Percentiles rank a stretch among this genome's conserved stretches.
Conservation (phyloP, 2,113 vertebrate genomes). For the Ictidomys tridecemlineatus region DNA sequence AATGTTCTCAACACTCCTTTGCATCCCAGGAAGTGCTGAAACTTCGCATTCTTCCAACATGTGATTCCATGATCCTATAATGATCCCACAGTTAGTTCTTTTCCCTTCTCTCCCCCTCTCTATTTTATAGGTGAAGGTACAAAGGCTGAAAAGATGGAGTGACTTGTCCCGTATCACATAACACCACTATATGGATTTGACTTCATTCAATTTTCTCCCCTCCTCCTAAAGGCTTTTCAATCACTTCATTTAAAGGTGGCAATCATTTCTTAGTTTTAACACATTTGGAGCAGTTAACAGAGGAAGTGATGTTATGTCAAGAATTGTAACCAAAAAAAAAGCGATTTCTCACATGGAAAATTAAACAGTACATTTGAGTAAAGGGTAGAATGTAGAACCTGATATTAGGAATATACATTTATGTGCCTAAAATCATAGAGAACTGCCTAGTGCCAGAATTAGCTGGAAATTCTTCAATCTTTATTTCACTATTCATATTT, state of each 20-base stretch:
- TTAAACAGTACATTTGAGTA: not conserved
- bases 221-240: not conserved
- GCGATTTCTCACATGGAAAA: not conserved
- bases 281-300: not conserved
- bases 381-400: not conserved
- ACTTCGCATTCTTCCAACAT: not conserved
- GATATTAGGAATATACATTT: not conserved
- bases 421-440: slow-evolving; percentile 15
- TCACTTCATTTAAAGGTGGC: not conserved
- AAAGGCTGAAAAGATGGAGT: not conserved
- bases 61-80: too few species aligned
- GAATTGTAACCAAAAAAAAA: not conserved
- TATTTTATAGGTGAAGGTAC: not conserved
- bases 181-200: not conserved
- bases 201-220: not conserved
- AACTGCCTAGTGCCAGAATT: not conserved
- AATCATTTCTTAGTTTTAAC: not conserved
- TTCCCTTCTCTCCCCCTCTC: not conserved
- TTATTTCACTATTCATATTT: not conserved
- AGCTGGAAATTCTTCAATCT: not conserved
- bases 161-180: not conserved
- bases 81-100: not conserved
- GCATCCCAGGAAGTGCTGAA: not conserved
- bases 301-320: not conserved
- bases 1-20: not conserved